Base-by-base conservation (phyloP, 2,888 invertebrate species). In the Andricus quercusramuli region DNA sequence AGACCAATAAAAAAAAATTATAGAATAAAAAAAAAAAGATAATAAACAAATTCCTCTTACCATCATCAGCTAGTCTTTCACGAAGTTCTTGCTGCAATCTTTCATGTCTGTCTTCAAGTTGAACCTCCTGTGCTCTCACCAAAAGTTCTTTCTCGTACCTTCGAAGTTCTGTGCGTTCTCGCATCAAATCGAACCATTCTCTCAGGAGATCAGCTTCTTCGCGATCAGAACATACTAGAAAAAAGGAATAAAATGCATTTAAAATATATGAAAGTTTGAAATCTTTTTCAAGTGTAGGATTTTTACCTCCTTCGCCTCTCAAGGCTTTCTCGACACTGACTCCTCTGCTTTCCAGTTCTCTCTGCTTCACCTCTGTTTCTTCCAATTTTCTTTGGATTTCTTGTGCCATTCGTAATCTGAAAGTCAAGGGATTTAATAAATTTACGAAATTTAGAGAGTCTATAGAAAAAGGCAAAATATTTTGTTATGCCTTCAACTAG, bases 301-400 rank as follows among this genome's bases (percentile, higher is more conserved):
- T 65, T 78, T 77, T 79, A 92, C 92, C 92, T 88, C 94, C 95
- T 93, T 97, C 97, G 59, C 97, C 97, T 77, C 97, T 93, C 77
- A 97, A 93, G 67, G 96, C 95, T 90, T 96, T 96, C 92, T 97
- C 97, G 77, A 97, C 96, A 83, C 94, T 93, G 56, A 97, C 96
- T 77, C 97, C 97, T 86, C 95, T 93, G 81, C 95, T 94, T 93
- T 96, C 97, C 81, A 97, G 93, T 91, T 96, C 96, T 88, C 95
- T 94, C 86, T 96, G 96, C 91, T 97, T 96, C 74, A 96, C 96
- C 93, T 97, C 97, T 79, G 97, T 95, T 93, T 97, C 97, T 92
- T 97, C 97, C 79, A 97, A 94, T 92, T 97, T 96, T 74, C 97
- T 94, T 94, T 97, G 97, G 88, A 97, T 96, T 93, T 97, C 97